A percentile compares a stretch with the other conserved stretches of the same genome.
Conservation (phyloP, 2,888 invertebrate genomes). For the Conomelus anceps region DNA sequence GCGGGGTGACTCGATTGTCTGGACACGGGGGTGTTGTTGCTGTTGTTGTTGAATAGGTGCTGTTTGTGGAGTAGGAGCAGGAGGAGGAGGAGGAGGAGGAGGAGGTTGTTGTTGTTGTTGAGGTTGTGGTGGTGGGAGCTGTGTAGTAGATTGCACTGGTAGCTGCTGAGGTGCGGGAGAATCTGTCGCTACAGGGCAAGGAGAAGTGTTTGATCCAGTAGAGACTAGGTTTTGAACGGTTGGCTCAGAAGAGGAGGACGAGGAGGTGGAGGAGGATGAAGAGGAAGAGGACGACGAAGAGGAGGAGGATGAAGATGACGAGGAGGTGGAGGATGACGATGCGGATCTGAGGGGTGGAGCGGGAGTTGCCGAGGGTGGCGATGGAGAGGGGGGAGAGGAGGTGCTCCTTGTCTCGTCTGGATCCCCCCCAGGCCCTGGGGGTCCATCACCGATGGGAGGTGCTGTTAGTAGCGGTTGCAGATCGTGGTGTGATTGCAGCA, state of each 20-base stretch:
- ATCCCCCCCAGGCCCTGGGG: slow-evolving; percentile 14
- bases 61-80: slow-evolving; percentile 38
- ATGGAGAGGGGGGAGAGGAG: slow-evolving; percentile 1
- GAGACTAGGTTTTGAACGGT: slow-evolving; percentile 29
- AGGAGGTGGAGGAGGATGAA: neutral
- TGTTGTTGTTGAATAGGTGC: no score
- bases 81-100: slow-evolving; percentile 38
- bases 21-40: slow-evolving; percentile 3
- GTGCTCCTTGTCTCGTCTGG: slow-evolving; percentile 16
- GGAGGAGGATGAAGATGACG: neutral
- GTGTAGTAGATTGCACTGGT: neutral
- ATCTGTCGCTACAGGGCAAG: slow-evolving; percentile 20
- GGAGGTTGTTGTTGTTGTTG: neutral
- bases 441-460: slow-evolving; percentile 37
- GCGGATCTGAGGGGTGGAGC: slow-evolving; percentile 4
- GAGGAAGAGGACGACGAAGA: neutral
- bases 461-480: slow-evolving; percentile 34
- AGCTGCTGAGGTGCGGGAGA: slow-evolving; percentile 20
- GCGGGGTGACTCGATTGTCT: slow-evolving; percentile 41
- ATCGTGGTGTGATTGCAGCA: slow-evolving; percentile 12
- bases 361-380: neutral
- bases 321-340: neutral
- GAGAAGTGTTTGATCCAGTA: slow-evolving; percentile 32
- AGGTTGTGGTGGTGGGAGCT: neutral
- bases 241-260: slow-evolving; percentile 6